phyloP scores from a whole-genome alignment of 2,888 invertebrate species.

The Halictus ligatus region DNA sequence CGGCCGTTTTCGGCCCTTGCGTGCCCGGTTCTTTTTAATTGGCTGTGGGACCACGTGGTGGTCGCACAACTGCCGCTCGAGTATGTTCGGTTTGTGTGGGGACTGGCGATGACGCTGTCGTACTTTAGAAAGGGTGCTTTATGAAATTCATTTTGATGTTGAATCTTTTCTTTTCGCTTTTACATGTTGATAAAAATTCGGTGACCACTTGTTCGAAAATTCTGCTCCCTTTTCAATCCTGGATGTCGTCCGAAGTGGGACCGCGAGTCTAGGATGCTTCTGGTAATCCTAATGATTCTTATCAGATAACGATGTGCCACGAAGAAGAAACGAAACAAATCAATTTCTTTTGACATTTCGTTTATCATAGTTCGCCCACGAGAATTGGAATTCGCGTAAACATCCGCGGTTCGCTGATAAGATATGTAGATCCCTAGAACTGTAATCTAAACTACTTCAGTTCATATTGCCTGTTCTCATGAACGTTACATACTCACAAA shows the following conservation, averaged over 20 bases:
- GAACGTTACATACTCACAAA: not conserved
- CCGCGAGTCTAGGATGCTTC: too few species aligned
- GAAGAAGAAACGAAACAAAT: not conserved
- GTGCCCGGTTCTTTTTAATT: not conserved
- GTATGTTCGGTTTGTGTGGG: not conserved
- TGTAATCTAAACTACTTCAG: not conserved
- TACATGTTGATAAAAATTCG: too few species aligned
- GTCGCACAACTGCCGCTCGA: not conserved
- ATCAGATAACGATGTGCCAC: too few species aligned
- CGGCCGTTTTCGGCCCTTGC: not conserved
- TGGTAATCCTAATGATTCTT: too few species aligned
- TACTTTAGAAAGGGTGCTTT: not conserved
- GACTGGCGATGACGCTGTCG: not conserved
- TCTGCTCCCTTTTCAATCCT: too few species aligned
- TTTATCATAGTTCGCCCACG: not conserved
- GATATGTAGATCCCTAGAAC: not conserved
- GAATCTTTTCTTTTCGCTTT: not conserved
- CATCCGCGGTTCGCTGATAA: not conserved
- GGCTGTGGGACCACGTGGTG: conserved; percentile 8
- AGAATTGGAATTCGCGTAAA: not conserved
- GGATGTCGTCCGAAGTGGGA: too few species aligned
- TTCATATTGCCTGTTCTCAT: not conserved
- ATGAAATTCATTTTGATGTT: not conserved
- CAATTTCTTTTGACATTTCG: not conserved
- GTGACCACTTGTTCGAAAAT: too few species aligned